These are phyloP conservation scores for Eupithecia dodoneata DNA, from an alignment of 2,888 invertebrate genomes.

Conservation along the genomic window DNA sequence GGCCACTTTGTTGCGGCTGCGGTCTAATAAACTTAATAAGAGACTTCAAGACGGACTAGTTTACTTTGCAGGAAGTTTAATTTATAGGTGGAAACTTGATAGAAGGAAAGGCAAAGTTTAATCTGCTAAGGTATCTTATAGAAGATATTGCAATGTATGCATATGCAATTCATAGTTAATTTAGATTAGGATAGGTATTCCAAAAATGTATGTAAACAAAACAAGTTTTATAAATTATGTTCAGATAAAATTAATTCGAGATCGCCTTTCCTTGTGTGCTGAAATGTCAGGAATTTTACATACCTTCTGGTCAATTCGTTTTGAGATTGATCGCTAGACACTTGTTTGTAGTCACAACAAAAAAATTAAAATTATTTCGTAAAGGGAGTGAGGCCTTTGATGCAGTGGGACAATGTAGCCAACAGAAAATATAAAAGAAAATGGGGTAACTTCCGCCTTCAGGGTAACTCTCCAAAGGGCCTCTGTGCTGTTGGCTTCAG, in stretches of 20 bases:
- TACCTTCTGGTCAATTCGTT: too few species aligned
- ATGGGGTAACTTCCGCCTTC: too few species aligned
- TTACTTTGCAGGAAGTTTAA: slow-evolving; percentile 18
- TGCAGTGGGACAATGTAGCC: too few species aligned
- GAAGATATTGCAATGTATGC: not conserved
- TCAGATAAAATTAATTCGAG: not conserved
- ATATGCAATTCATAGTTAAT: not conserved
- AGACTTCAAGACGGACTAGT: slow-evolving; percentile 22
- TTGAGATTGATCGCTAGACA: not conserved
- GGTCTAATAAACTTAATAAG: slow-evolving; percentile 30
- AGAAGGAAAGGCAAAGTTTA: slow-evolving; percentile 1
- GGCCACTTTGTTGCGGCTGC: slow-evolving; percentile 23
- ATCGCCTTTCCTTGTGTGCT: not conserved
- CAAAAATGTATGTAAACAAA: not conserved
- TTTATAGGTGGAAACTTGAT: slow-evolving; percentile 6
- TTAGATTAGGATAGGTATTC: too few species aligned
- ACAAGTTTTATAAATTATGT: not conserved
- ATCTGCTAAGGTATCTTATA: not conserved
- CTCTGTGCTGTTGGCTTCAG: too few species aligned
- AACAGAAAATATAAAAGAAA: too few species aligned
- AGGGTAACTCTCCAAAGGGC: too few species aligned
- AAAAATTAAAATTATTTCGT: too few species aligned
- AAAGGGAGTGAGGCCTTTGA: too few species aligned
- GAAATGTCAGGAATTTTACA: not conserved
- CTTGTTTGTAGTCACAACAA: too few species aligned